Evolutionary conservation across 2,797 vertebrate genomes (phyloP).

Genomic region (Sebastes reedi): DNA sequence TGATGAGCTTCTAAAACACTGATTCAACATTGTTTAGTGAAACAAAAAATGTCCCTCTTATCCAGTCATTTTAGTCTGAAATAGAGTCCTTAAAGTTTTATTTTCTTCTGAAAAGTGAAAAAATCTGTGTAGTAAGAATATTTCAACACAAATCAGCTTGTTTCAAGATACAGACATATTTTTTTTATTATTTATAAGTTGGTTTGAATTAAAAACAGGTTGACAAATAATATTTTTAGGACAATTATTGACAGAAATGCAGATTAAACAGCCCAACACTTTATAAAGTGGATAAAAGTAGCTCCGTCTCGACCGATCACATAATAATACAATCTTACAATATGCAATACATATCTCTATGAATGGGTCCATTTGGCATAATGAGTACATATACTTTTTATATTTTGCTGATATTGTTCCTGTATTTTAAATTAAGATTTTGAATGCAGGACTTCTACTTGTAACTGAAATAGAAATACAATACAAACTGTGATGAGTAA

Average conservation of each 20-base stretch:
- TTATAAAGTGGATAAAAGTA: neutral
- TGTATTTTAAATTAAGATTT: neutral
- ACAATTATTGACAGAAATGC: neutral
- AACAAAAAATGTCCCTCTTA: neutral
- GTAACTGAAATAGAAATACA: neutral
- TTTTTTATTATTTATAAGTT: neutral
- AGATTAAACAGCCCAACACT: neutral
- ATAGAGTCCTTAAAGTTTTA: neutral
- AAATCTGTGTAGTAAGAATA: neutral
- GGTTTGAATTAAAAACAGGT: neutral
- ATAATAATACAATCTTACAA: neutral
- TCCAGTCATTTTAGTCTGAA: neutral
- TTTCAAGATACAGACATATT: neutral
- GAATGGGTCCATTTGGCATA: neutral
- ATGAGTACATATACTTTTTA: neutral
- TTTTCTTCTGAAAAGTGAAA: neutral
- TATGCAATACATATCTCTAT: neutral
- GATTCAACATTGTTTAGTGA: neutral
- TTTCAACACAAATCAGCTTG: neutral
- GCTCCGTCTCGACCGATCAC: neutral
- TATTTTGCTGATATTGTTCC: neutral
- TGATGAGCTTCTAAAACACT: neutral
- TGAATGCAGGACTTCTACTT: neutral
- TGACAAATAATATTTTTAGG: neutral
- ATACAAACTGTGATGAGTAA: neutral